Evolutionary conservation across 1,140 invertebrate genomes (phyloP).

Genomic region (Choristoneura fumiferana): DNA sequence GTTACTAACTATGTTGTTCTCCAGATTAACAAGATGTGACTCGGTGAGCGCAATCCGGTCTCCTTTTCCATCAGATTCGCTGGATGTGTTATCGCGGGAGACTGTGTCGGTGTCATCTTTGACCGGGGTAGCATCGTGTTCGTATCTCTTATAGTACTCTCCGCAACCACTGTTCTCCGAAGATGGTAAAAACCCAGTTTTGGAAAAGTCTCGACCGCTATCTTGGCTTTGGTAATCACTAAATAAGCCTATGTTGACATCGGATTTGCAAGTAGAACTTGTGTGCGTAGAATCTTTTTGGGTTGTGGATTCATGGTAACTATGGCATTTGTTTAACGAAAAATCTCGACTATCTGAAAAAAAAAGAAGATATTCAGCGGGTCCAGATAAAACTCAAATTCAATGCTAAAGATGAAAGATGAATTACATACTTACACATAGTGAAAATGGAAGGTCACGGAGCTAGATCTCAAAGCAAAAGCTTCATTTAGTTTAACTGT

Average conservation of each 20-base stretch:
- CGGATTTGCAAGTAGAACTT: constrained; percentile 36
- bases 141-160: constrained; percentile 56
- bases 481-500: too few relatives aligned
- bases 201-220: not conserved
- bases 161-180: constrained; percentile 7
- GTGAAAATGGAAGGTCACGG: too few relatives aligned
- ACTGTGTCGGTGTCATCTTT: constrained; percentile 38
- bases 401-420: not conserved
- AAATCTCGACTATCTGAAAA: constrained; percentile 17
- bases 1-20: constrained; percentile 48
- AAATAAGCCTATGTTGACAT: constrained; percentile 29
- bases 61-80: constrained; percentile 14
- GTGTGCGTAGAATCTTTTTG: constrained; percentile 22
- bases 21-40: constrained; percentile 51
- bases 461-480: not conserved
- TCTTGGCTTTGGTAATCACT: too few relatives aligned
- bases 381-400: too few relatives aligned
- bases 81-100: not conserved
- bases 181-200: not conserved
- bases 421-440: too few relatives aligned
- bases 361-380: too few relatives aligned
- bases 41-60: constrained; percentile 38
- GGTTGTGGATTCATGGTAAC: constrained; percentile 27
- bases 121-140: constrained; percentile 51
- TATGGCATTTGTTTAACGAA: constrained; percentile 34